Evolutionary conservation across 2,113 vertebrate genomes (phyloP), one percentile per base, ranked within the genome.

Genomic region (Scortum barcoo): DNA sequence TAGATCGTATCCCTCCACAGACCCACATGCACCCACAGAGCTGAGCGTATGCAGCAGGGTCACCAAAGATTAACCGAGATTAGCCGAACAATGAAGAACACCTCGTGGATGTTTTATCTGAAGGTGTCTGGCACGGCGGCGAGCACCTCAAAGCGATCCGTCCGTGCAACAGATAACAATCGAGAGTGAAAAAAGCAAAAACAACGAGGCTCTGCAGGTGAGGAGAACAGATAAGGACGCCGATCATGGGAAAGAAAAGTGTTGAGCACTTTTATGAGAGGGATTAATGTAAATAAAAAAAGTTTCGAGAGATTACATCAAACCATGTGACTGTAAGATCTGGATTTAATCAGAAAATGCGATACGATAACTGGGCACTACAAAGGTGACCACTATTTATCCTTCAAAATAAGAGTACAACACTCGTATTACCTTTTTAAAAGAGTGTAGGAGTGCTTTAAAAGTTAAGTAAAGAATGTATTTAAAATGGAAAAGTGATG

Each of bases 61-160:
- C 12, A 1, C 7, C 44, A 16, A 38, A 20, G 28, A 7, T 26
- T 19, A 10, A 3, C 24, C 1, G 0, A 78, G 54, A 78, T 78
- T 19, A 83, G 19, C 22, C 24, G 68, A 46, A 80, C 69, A 38
- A 80, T 19, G 42, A 70, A 1, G 60, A 68, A 40, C 63, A 56
- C 40, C 68, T 56, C 1, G 7, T 30, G 26, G 36, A n/a, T 4
- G 46, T 66, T 76, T 85, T 63, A 88, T 86, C 73, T 61, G 86
- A 71, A 68, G 78, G 7, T 22, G 20, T 78, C 46, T 46, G 65
- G 48, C 65, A 44, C 54, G 7, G 73, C 0, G 7, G 69, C 7
- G 46, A 50, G 54, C 0, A 44, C 40, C 73, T 62, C 56, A 51
- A 38, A 44, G 72, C 38, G 53, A 76, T 76, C 69, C 1, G 7